Base-by-base conservation (phyloP, 2,888 invertebrate genomes). In the Allophyes oxyacanthae region DNA sequence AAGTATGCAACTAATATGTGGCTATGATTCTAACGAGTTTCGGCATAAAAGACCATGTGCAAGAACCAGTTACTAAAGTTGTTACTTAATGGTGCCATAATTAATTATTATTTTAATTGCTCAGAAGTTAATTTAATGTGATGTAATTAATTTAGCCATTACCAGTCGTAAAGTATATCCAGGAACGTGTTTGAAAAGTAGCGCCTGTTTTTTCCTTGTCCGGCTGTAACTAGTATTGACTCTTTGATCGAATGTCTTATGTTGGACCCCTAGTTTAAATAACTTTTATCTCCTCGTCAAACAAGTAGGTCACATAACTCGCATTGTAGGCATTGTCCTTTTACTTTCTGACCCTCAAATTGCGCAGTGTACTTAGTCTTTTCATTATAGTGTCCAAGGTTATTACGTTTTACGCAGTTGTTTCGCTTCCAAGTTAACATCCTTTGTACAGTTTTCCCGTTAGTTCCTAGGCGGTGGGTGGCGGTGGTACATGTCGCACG, bases 291-390 rank as follows among this genome's bases (percentile, higher is more conserved):
- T 1, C 25, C 40, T 7, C 6, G 26, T 41, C 26, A 13, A 11
- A 26, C 26, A 13, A 26, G 26, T 36, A 38, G 9, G 10, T 48
- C 40, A 34, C 33, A 11, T 34, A n/a, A 11, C 28, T 48, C 36
- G 32, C n/a, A n/a, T n/a, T n/a, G n/a, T n/a, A n/a, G n/a, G 36
- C 65, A 30, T 64, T 15, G 38, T 20, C 33, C 8, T 36, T 14
- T 37, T 32, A 33, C 61, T 41, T 38, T 45, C 28, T 48, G 66
- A 40, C 64, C 66, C 67, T 66, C 64, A 64, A 66, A 26, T 28
- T 6, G 28, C 64, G 66, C 67, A 64, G 64, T 64, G 61, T 61
- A 54, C 64, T 61, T 64, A 60, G 64, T 66, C 66, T 54, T 60
- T 54, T 15, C 37, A 45, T 54, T 66, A 61, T 67, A 66, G 37